Percentiles rank a stretch among this genome's conserved stretches.
Evolutionary conservation across 2,113 vertebrate species (phyloP).

Genomic region (Junco hyemalis): DNA sequence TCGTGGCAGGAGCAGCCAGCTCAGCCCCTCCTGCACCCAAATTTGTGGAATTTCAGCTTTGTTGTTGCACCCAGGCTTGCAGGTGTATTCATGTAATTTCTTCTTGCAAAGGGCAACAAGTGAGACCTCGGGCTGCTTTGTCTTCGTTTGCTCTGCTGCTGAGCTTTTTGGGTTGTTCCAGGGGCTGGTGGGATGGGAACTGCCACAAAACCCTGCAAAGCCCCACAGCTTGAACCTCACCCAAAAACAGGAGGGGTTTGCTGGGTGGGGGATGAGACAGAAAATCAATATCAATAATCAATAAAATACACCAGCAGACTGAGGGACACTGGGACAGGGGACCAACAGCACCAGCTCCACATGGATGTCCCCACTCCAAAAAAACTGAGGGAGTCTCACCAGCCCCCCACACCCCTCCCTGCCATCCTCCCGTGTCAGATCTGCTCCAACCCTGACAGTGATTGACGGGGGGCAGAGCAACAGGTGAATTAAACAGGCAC

Average conservation of each 20-base stretch:
- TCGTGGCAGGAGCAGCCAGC: neutral
- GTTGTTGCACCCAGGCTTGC: neutral
- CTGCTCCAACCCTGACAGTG: neutral
- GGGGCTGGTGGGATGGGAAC: neutral
- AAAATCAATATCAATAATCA: neutral
- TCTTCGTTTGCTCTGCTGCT: neutral
- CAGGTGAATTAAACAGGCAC: conserved; percentile 49
- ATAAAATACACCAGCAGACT: neutral
- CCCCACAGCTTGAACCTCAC: neutral
- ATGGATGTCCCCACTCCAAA: neutral
- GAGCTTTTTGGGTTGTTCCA: neutral
- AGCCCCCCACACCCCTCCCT: accelerated
- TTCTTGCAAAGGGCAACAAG: neutral
- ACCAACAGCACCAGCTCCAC: accelerated
- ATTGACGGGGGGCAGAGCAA: conserved; percentile 54
- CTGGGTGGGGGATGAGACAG: neutral
- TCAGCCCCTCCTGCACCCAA: neutral
- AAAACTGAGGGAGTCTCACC: neutral
- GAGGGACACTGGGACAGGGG: neutral
- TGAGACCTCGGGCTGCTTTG: neutral
- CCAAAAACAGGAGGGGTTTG: accelerated
- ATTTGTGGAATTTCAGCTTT: neutral
- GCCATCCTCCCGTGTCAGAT: neutral
- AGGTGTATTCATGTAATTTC: neutral
- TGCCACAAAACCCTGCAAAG: neutral